These are phyloP conservation scores for Ips typographus DNA, from an alignment of 1,140 invertebrate genomes.

Conservation along the genomic window DNA sequence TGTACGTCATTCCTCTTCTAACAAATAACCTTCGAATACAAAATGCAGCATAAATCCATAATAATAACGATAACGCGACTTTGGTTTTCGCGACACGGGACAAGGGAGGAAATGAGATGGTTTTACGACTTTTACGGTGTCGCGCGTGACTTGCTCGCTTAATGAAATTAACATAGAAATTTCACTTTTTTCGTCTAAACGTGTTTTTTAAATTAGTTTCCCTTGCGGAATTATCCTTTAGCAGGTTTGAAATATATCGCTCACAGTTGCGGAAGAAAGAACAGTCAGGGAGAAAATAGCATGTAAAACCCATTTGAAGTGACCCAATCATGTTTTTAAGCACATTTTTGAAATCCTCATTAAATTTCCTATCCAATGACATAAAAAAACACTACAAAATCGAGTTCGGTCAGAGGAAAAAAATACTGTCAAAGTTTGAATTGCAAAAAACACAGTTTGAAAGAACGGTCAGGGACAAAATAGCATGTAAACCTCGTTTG, in stretches of 20 bases:
- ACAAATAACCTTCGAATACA: slow-evolving; percentile 12
- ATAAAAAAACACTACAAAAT: no score
- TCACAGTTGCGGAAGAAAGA: background rate
- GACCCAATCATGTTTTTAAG: no score
- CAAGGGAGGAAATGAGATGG: background rate
- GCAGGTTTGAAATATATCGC: background rate
- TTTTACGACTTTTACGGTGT: slow-evolving; percentile 4
- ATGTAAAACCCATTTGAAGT: no score
- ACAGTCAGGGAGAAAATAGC: no score
- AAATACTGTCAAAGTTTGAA: no score
- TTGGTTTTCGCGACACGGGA: background rate
- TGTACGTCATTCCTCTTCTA: slow-evolving; percentile 1
- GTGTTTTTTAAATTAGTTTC: background rate
- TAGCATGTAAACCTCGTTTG: no score
- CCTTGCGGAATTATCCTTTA: background rate
- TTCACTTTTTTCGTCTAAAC: slow-evolving; percentile 1
- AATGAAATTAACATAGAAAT: slow-evolving; percentile 27
- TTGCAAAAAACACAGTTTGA: no score
- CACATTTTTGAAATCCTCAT: no score
- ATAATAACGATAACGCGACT: slow-evolving; percentile 1
- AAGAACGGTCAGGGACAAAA: no score
- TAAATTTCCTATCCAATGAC: no score
- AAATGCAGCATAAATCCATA: slow-evolving; percentile 17
- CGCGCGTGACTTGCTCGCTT: slow-evolving; percentile 12
- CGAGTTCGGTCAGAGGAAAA: no score